These are phyloP conservation scores for Diglossa brunneiventris DNA, from an alignment of 2,113 vertebrate genomes.

Conservation along the genomic window DNA sequence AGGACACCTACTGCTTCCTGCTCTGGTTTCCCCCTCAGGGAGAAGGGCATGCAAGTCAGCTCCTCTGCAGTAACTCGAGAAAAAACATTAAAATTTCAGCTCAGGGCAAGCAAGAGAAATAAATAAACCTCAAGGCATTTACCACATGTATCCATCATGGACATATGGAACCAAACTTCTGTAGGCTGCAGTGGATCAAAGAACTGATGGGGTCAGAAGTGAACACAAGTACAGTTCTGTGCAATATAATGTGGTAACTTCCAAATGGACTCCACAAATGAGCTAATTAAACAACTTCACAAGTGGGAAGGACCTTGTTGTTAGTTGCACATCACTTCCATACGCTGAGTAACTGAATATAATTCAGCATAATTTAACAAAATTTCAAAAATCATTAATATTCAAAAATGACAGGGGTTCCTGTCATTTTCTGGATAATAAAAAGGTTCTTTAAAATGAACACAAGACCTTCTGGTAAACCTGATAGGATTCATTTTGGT, in stretches of 20 bases:
- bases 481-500: neutral
- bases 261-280: neutral
- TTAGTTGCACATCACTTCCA: neutral
- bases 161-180: neutral
- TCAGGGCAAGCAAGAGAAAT: neutral
- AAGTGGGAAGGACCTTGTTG: neutral
- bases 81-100: neutral
- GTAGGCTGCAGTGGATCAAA: neutral
- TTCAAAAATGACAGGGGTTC: neutral
- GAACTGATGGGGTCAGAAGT: neutral
- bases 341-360: neutral
- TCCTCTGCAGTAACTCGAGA: neutral
- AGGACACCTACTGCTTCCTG: slow-evolving; percentile 26
- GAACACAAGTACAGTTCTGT: neutral
- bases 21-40: neutral
- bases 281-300: neutral
- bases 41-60: neutral
- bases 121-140: neutral
- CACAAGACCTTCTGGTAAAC: neutral
- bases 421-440: neutral
- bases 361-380: neutral
- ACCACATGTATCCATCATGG: neutral
- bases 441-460: neutral
- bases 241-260: neutral
- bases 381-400: neutral